Evolutionary conservation across 2,113 vertebrate species (phyloP).

Genomic region (Etia nguti): DNA sequence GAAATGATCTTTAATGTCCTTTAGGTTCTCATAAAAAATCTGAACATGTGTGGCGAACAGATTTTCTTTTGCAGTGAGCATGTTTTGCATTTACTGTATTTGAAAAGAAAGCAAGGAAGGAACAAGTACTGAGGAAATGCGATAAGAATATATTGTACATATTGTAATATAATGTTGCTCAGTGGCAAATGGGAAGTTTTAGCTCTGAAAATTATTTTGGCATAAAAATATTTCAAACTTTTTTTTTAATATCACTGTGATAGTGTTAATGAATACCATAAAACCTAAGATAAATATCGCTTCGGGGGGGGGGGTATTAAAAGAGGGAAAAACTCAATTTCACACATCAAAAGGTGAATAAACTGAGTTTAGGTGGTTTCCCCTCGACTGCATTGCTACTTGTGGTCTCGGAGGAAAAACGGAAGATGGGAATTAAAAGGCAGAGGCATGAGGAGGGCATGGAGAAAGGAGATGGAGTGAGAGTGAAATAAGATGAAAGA

Average conservation of each 20-base stretch:
- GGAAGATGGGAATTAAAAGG: conserved; percentile 20
- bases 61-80: neutral
- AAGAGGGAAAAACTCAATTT: conserved; percentile 47
- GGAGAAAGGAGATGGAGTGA: conserved; percentile 5
- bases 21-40: neutral
- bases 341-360: conserved; percentile 59
- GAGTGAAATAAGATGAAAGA: neutral
- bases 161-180: neutral
- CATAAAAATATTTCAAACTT: neutral
- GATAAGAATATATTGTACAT: neutral
- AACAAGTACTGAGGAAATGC: neutral
- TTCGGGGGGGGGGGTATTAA: neutral
- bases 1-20: neutral
- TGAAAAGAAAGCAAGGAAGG: neutral
- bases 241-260: neutral
- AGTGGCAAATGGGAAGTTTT: neutral
- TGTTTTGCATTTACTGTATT: neutral
- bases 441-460: neutral
- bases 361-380: conserved; percentile 36
- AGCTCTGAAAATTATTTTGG: neutral
- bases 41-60: neutral
- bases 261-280: neutral
- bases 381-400: conserved; percentile 26
- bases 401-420: conserved; percentile 2
- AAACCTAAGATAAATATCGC: neutral